Evolutionary conservation across 2,797 vertebrate genomes (phyloP).

Genomic region (Catharus ustulatus): DNA sequence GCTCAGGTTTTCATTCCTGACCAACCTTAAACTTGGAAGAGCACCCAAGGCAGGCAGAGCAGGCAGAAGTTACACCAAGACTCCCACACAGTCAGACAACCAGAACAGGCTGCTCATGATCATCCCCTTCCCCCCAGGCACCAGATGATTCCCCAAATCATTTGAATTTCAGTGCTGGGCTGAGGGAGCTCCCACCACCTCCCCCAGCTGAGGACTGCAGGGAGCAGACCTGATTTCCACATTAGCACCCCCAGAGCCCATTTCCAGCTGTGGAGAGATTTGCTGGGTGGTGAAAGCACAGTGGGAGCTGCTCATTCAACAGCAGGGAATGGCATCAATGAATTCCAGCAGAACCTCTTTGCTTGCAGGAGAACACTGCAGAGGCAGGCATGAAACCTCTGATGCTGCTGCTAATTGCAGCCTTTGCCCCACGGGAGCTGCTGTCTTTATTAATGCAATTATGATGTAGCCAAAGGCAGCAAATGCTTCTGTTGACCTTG

Average conservation of each 20-base stretch:
- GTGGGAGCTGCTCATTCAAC: background rate
- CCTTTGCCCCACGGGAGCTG: background rate
- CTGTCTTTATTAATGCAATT: conserved; percentile 56
- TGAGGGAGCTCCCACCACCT: background rate
- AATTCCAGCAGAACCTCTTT: background rate
- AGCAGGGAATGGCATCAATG: background rate
- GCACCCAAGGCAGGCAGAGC: background rate
- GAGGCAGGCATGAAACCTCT: conserved; percentile 15
- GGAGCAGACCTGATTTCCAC: background rate
- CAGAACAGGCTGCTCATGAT: accelerated
- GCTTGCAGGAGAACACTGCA: background rate
- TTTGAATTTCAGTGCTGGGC: background rate
- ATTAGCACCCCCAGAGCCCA: background rate
- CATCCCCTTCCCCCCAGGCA: background rate
- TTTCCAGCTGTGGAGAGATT: background rate
- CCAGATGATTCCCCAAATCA: background rate
- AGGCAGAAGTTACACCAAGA: background rate
- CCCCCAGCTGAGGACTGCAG: background rate
- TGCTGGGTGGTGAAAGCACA: background rate
- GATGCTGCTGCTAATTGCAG: conserved; percentile 34
- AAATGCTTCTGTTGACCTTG: conserved; percentile 52
- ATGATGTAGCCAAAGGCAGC: conserved; percentile 42
- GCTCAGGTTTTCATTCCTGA: background rate
- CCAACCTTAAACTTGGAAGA: background rate
- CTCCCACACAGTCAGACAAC: background rate